A percentile compares a stretch with the other conserved stretches of the same genome.
Conservation (phyloP, 2,113 vertebrate species). For the Corythoichthys intestinalis region DNA sequence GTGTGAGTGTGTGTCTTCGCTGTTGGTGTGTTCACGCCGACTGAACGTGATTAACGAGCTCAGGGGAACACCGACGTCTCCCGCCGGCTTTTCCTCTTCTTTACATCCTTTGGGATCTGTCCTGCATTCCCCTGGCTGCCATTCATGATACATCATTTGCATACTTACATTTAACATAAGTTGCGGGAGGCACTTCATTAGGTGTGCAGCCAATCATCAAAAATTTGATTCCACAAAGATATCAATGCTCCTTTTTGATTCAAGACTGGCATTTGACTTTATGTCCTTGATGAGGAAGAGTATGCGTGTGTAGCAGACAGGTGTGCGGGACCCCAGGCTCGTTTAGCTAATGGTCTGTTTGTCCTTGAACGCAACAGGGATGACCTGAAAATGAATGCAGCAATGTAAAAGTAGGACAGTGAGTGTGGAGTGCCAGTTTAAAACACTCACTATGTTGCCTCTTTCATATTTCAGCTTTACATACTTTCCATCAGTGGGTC, state of each 20-base stretch:
- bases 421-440: constrained; percentile 6
- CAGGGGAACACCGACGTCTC: constrained; percentile 1
- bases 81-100: background rate
- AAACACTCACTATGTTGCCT: background rate
- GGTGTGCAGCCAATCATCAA: constrained; percentile 2
- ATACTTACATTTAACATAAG: background rate
- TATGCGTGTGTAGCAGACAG: constrained; percentile 39
- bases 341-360: constrained; percentile 69
- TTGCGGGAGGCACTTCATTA: background rate
- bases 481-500: background rate
- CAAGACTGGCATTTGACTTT: background rate
- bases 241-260: background rate
- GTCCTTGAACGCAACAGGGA: constrained; percentile 62
- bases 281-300: constrained; percentile 2
- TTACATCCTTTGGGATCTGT: constrained; percentile 9
- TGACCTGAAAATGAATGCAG: constrained; percentile 61
- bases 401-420: constrained; percentile 53
- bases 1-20: background rate
- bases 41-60: constrained; percentile 25
- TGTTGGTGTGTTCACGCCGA: background rate
- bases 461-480: background rate
- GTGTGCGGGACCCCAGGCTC: constrained; percentile 52
- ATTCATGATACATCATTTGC: background rate
- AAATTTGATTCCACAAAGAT: background rate
- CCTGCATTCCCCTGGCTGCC: background rate